phyloP scores from a whole-genome alignment of 2,113 vertebrate species.

The Callocephalon fimbriatum region DNA sequence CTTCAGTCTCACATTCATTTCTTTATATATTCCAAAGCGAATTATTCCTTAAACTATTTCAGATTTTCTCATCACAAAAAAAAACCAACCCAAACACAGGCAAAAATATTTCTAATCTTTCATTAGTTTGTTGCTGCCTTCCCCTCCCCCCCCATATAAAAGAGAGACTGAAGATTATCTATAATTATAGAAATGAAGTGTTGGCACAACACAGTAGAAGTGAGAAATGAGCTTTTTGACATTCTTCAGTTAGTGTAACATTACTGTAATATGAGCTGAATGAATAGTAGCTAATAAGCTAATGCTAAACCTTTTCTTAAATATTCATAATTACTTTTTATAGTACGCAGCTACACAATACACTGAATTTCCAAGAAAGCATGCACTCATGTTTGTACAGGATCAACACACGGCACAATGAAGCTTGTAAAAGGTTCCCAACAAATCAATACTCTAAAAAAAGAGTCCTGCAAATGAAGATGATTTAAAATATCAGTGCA shows the following conservation, averaged over 20 bases:
- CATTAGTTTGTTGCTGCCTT: neutral
- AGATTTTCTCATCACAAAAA: neutral
- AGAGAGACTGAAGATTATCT: neutral
- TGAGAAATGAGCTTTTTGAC: neutral
- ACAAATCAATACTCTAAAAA: neutral
- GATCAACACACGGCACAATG: neutral
- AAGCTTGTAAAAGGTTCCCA: neutral
- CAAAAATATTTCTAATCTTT: neutral
- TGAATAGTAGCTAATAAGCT: neutral
- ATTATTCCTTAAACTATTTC: neutral
- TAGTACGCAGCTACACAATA: neutral
- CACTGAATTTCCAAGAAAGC: neutral
- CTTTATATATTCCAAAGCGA: neutral
- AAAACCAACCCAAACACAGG: fast-evolving
- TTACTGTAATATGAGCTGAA: neutral
- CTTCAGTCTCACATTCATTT: neutral
- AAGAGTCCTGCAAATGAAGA: neutral
- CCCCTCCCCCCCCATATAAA: neutral
- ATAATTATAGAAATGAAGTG: neutral
- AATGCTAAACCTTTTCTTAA: neutral
- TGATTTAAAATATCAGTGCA: neutral
- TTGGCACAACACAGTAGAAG: neutral
- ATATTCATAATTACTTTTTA: neutral
- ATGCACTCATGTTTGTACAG: neutral
- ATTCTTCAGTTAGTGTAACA: neutral